Conservation (phyloP, 2,888 invertebrate genomes). For the Hofmannophila pseudospretella region DNA sequence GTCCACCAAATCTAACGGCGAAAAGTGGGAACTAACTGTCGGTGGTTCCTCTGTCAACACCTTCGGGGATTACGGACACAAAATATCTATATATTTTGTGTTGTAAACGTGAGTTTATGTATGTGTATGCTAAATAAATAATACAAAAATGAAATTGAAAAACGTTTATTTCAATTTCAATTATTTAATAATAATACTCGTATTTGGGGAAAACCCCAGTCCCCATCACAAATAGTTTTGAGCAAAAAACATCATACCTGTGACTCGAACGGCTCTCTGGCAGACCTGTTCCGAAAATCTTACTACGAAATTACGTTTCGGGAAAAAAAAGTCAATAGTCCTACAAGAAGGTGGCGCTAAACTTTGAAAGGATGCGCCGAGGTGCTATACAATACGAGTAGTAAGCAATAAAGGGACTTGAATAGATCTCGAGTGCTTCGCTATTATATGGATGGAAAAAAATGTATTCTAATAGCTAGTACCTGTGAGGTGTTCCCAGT, state of each 20-base stretch:
- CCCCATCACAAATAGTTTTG: slow-evolving; percentile 11
- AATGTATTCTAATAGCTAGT: not conserved
- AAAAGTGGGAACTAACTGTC: no score
- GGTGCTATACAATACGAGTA: slow-evolving; percentile 26
- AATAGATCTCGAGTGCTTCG: slow-evolving; percentile 23
- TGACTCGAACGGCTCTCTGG: slow-evolving; percentile 25
- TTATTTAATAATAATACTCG: no score
- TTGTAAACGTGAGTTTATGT: no score
- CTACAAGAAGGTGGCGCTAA: slow-evolving; percentile 64
- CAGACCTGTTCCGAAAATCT: slow-evolving; percentile 40
- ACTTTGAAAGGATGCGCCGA: slow-evolving; percentile 36
- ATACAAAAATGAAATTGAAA: no score
- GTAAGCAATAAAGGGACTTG: slow-evolving; percentile 37
- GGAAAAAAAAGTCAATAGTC: slow-evolving; percentile 48
- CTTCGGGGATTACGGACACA: no score
- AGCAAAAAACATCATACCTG: slow-evolving; percentile 51
- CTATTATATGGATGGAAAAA: not conserved
- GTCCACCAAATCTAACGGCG: no score
- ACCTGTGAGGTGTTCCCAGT: not conserved
- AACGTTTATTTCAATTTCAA: no score
- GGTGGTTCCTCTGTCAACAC: no score
- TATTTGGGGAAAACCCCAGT: slow-evolving; percentile 50
- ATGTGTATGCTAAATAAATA: no score
- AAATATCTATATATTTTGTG: no score
- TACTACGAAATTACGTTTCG: slow-evolving; percentile 61